A percentile compares a stretch with the other conserved stretches of the same genome.
Evolutionary conservation across 2,888 invertebrate species (phyloP).

Genomic region (Liodrosophila aerea): DNA sequence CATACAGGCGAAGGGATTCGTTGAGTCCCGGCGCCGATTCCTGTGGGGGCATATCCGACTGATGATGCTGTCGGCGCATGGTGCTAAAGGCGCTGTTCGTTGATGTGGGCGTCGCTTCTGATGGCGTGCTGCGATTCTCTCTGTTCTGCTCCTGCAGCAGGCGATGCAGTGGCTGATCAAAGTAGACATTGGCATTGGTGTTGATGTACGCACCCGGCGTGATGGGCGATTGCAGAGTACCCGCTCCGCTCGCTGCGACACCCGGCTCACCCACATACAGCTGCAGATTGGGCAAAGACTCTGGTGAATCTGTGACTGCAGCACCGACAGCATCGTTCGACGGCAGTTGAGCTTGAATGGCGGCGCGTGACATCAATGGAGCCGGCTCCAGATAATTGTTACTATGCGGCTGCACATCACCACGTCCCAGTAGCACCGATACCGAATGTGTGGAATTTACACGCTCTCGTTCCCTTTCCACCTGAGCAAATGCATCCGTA

Average conservation of each 20-base stretch:
- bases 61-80: too few relatives aligned
- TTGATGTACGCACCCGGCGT: conserved; percentile 71
- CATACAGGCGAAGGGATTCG: conserved; percentile 75
- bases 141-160: too few relatives aligned
- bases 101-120: conserved; percentile 32
- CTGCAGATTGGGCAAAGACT: conserved; percentile 84
- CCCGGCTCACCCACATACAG: conserved; percentile 83
- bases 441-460: conserved; percentile 81
- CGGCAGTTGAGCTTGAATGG: conserved; percentile 22
- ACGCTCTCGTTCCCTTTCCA: conserved; percentile 79
- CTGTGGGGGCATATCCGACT: conserved; percentile 78
- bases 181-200: conserved; percentile 85
- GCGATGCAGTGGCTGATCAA: conserved; percentile 83
- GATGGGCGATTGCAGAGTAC: conserved; percentile 52
- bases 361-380: conserved; percentile 67
- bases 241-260: neutral
- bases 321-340: conserved; percentile 45
- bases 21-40: conserved; percentile 81
- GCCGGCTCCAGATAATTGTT: conserved; percentile 81
- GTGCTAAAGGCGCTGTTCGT: too few relatives aligned
- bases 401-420: conserved; percentile 53
- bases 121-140: conserved; percentile 8
- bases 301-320: conserved; percentile 81
- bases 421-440: conserved; percentile 59
- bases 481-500: conserved; percentile 79